Base-by-base conservation (phyloP, 2,113 vertebrate genomes). In the Gracilinanus agilis region DNA sequence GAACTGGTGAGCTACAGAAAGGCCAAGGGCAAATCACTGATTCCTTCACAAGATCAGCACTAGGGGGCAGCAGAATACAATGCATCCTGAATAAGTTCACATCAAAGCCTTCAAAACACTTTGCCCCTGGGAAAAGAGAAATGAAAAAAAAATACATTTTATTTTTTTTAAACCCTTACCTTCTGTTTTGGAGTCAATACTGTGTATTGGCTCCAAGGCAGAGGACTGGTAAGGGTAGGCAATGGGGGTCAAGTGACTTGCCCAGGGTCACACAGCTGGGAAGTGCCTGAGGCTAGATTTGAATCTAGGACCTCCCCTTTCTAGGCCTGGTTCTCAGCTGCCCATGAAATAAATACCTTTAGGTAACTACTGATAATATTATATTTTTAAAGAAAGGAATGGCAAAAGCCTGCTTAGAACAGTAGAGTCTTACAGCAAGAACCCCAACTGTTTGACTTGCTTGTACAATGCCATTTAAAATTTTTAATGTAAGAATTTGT, bases 31-130 rank as follows among this genome's bases (percentile, higher is more conserved):
- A 3, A 54, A 90, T 10, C 19, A 83, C 25, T 92, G 90, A 90
- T 54, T 95, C 75, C 89, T 34, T 55, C 29, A n/a, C 25, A 92
- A 7, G 93, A 49, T 29, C 61, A 94, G 19, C 97, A 96, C 96
- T 94, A 96, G 97, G 75, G 96, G 97, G 97, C 75, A 96, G 75
- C 44, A 94, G 93, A 96, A 21, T 7, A 83, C 89, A 44, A 2
- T 9, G 12, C 44, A 55, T 21, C 13, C 21, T 16, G 40, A 67
- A n/a, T 34, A 92, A 40, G 67, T n/a, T 3, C 67, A 83, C n/a
- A 83, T 83, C n/a, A 83, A 83, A 3, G 11, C 0, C 12, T 24
- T 58, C 27, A 16, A 25, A 16, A 55, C 89, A 12, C 61, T 91
- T 2, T 0, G 34, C 6, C 40, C 23, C 67, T 53, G 54, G 92